A percentile compares a stretch with the other conserved stretches of the same genome.
These are phyloP conservation scores for Thalassarche chlororhynchos DNA, from an alignment of 2,113 vertebrate species.

Conservation along the genomic window DNA sequence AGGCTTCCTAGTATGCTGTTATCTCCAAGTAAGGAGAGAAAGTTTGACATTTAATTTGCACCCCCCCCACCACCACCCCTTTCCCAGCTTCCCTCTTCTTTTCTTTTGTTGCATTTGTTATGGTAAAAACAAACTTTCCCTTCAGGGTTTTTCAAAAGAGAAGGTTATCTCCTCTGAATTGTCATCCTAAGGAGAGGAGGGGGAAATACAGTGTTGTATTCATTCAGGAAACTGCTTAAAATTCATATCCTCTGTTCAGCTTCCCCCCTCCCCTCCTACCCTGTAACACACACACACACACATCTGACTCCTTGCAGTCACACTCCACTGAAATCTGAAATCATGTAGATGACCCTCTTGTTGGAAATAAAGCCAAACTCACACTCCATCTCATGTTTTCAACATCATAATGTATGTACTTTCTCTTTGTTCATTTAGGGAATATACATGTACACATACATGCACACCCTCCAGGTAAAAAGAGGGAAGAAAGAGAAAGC, in stretches of 20 bases:
- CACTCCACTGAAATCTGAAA: not conserved
- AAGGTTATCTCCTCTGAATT: conserved; percentile 58
- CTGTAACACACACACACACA: not conserved
- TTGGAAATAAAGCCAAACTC: not conserved
- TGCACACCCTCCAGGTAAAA: not conserved
- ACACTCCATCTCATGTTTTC: not conserved
- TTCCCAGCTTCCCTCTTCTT: conserved; percentile 1
- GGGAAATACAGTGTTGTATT: conserved; percentile 25
- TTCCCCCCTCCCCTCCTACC: not conserved
- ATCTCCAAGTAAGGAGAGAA: conserved; percentile 34
- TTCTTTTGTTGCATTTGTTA: conserved; percentile 27
- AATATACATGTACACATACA: not conserved
- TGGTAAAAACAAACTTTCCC: conserved; percentile 33
- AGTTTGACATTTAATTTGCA: conserved; percentile 52
- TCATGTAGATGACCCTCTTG: not conserved
- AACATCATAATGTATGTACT: not conserved
- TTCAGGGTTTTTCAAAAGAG: conserved; percentile 13
- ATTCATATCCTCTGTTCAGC: conserved; percentile 39
- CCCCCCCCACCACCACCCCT: no score
- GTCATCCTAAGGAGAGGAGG: conserved; percentile 23
- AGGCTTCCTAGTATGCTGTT: conserved; percentile 13
- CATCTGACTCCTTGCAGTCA: not conserved
- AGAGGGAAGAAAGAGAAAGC: not conserved
- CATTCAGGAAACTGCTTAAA: conserved; percentile 54
- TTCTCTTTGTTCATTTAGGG: not conserved